These are phyloP conservation scores for Lamellibrachia columna DNA, from an alignment of 2,888 invertebrate species.

Conservation along the genomic window DNA sequence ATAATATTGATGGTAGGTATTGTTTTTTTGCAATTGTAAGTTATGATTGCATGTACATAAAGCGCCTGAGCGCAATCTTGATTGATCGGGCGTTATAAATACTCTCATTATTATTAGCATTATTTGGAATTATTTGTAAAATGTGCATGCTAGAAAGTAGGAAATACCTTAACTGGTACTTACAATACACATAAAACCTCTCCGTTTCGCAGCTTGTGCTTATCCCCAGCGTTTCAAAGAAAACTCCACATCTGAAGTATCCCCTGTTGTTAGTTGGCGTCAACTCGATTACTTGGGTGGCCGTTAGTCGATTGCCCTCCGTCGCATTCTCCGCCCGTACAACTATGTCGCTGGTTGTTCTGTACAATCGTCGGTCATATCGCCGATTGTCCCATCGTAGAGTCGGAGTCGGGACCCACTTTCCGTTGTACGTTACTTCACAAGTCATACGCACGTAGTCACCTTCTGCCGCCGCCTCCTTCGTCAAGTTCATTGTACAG, in stretches of 20 bases:
- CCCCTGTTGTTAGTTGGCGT: not conserved
- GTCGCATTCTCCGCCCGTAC: not conserved
- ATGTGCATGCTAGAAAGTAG: too few species aligned
- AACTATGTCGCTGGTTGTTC: not conserved
- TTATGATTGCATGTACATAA: too few species aligned
- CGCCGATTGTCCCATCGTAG: not conserved
- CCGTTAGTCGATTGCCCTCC: not conserved
- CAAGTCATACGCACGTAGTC: not conserved
- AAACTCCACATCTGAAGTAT: not conserved
- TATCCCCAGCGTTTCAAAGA: not conserved
- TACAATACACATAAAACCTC: not conserved
- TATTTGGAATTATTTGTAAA: too few species aligned
- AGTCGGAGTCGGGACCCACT: not conserved
- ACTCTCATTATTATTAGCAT: too few species aligned
- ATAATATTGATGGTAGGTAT: too few species aligned
- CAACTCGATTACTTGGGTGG: not conserved
- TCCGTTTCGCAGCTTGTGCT: not conserved
- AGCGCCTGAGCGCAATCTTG: too few species aligned
- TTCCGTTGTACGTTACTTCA: not conserved
- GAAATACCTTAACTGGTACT: not conserved
- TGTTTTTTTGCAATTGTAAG: too few species aligned
- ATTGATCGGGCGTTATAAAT: too few species aligned
- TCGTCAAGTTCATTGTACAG: not conserved
- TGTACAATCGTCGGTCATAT: not conserved
- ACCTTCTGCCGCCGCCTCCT: not conserved